A percentile compares a stretch with the other conserved stretches of the same genome.
Conservation (phyloP, 1,140 invertebrate species). For the Charaxes varanes region DNA sequence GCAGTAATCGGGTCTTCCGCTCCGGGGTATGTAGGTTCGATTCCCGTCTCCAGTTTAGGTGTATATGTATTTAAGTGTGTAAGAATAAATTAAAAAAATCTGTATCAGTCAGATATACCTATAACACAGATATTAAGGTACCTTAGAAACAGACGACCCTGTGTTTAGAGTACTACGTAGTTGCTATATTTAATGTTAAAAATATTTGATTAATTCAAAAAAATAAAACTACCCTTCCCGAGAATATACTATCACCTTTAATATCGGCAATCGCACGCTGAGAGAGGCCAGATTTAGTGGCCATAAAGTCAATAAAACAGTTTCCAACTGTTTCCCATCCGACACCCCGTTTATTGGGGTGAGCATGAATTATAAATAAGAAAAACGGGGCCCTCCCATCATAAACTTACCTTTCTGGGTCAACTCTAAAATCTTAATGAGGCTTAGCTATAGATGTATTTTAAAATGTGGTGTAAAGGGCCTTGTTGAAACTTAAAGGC, state of each 20-base stretch:
- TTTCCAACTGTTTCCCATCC: not conserved
- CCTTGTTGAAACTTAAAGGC: not conserved
- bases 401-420: not conserved
- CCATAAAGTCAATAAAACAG: conserved; percentile 1
- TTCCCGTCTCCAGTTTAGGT: too few species aligned
- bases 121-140: too few species aligned
- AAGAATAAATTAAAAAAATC: too few species aligned
- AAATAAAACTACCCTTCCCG: not conserved
- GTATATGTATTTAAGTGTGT: too few species aligned
- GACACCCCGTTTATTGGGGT: not conserved
- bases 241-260: not conserved
- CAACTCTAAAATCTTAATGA: conserved; percentile 1
- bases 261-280: conserved; percentile 1
- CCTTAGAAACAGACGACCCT: too few species aligned
- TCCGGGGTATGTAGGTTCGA: too few species aligned
- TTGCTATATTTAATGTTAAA: too few species aligned
- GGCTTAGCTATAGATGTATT: not conserved
- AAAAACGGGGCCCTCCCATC: not conserved
- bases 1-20: too few species aligned
- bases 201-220: too few species aligned
- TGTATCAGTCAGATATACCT: too few species aligned
- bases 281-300: not conserved
- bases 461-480: not conserved
- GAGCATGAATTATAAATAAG: conserved; percentile 1
- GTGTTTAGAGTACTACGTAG: too few species aligned